A percentile compares a stretch with the other conserved stretches of the same genome.
These are phyloP conservation scores for Otis tarda DNA, from an alignment of 2,113 vertebrate genomes.

Conservation along the genomic window DNA sequence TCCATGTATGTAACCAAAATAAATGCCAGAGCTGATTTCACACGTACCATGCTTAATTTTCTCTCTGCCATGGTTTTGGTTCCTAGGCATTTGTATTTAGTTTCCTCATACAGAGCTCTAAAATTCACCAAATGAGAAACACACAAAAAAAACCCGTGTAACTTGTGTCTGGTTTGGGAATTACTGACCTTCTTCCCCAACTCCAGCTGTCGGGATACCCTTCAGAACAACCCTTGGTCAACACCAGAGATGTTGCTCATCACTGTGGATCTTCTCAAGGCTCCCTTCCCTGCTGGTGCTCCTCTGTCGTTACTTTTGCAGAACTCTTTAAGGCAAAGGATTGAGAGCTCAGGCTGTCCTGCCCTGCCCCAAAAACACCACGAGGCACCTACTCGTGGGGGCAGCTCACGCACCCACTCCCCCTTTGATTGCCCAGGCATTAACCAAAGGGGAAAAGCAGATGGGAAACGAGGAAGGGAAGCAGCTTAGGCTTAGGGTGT, in stretches of 20 bases:
- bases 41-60: not conserved
- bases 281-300: not conserved
- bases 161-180: not conserved
- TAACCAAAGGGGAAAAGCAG: not conserved
- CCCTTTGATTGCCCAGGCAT: not conserved
- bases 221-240: not conserved
- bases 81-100: not conserved
- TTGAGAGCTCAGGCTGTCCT: rapidly evolving
- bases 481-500: not conserved
- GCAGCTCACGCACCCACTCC: not conserved
- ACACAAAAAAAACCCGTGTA: rapidly evolving
- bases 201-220: not conserved
- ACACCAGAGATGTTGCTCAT: rapidly evolving
- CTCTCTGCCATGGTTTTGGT: not conserved
- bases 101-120: not conserved
- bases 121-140: not conserved
- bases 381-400: not conserved
- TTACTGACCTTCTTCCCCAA: not conserved
- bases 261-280: rapidly evolving
- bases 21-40: not conserved
- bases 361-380: not conserved
- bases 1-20: not conserved
- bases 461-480: not conserved
- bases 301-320: not conserved
- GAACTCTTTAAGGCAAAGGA: not conserved